Conservation (phyloP, 2,888 invertebrate genomes). For the Arge pagana region DNA sequence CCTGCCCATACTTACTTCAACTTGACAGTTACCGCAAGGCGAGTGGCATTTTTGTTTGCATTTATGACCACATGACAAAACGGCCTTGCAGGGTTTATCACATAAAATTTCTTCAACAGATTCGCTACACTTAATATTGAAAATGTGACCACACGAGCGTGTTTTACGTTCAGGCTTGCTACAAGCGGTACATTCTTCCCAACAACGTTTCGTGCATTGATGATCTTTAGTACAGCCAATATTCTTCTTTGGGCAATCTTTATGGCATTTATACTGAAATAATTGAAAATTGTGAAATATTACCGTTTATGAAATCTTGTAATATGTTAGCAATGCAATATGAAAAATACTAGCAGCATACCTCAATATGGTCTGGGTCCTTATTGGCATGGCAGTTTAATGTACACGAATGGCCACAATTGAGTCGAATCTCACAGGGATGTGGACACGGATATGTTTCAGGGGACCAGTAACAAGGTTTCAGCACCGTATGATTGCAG, state of each 20-base stretch:
- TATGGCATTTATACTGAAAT: slow-evolving; percentile 60
- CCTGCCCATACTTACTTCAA: slow-evolving; percentile 58
- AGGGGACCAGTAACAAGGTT: slow-evolving; percentile 57
- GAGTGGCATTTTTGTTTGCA: slow-evolving; percentile 61
- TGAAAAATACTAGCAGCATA: slow-evolving; percentile 43
- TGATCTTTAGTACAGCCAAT: slow-evolving; percentile 60
- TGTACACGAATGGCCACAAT: slow-evolving; percentile 69
- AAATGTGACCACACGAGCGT: slow-evolving; percentile 17
- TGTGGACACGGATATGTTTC: slow-evolving; percentile 54
- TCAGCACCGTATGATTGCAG: slow-evolving; percentile 56
- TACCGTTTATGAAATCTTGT: too few species aligned
- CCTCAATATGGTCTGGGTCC: slow-evolving; percentile 66
- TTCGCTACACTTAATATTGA: slow-evolving; percentile 54
- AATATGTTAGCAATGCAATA: too few species aligned
- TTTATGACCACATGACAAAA: slow-evolving; percentile 60
- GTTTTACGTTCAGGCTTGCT: slow-evolving; percentile 23
- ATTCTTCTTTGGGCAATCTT: slow-evolving; percentile 59
- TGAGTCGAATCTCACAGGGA: slow-evolving; percentile 62
- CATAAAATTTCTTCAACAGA: slow-evolving; percentile 58
- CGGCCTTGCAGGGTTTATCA: slow-evolving; percentile 58
- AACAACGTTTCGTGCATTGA: slow-evolving; percentile 61
- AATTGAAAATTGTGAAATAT: slow-evolving; percentile 27
- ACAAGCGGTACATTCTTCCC: slow-evolving; percentile 62
- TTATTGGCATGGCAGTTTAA: slow-evolving; percentile 63
- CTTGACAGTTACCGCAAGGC: slow-evolving; percentile 59